Base-by-base conservation (phyloP, 2,113 vertebrate species). In the Entomyzon cyanotis region DNA sequence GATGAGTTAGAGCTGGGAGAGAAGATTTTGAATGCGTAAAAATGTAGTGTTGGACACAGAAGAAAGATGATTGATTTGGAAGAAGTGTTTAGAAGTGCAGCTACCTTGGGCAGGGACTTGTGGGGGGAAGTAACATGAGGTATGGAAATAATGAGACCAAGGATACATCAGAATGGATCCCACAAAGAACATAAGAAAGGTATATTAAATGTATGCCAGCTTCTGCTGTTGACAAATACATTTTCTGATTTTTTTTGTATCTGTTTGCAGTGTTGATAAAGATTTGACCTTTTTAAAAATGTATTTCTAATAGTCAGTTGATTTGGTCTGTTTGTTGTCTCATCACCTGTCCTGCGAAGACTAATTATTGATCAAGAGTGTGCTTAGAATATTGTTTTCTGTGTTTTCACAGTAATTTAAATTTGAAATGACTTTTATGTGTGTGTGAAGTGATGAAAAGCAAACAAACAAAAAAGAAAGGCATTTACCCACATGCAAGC, bases 111-210 rank as follows among this genome's bases (percentile, higher is more conserved):
- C 30, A 33, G 20, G 27, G 68, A 53, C 46, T 55, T 8, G 44
- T 35, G n/a, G 28, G 24, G 80, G 73, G 52, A 44, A 63, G 39
- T 86, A 88, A 65, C 16, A 5, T 68, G 8, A 56, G 74, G 62
- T 84, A 44, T 93, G 39, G 73, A 89, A 90, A 84, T 94, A 75
- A 83, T 67, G 82, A 93, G 42, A 87, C 64, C n/a, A 39, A 90
- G 86, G 41, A 92, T 82, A 58, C 83, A 9, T 90, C 80, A 90
- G 60, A 84, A 52, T 50, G 68, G 93, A 88, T 71, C n/a, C 50
- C 24, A 75, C 85, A 92, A 74, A 87, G 76, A 75, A 49, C 10
- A 0, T 53, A 58, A 87, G 69, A 90, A 94, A 90, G 76, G 93
- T 95, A 78, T 71, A 90, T 75, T 56, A 64, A 95, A 86, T 82